Evolutionary conservation across 2,888 invertebrate species (phyloP), one percentile per base, ranked within the genome.

Genomic region (Pseudococcus longispinus): DNA sequence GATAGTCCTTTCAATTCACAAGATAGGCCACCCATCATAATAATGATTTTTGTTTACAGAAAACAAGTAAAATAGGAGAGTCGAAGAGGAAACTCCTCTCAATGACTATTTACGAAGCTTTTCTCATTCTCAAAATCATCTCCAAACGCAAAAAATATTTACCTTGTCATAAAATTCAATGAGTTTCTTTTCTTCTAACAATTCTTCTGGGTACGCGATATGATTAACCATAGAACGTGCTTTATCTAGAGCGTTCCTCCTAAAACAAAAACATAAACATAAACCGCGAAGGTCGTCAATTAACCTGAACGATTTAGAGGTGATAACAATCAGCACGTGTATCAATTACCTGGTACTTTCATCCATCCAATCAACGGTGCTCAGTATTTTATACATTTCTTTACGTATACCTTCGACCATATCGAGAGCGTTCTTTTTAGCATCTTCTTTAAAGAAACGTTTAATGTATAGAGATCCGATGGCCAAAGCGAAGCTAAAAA

Each of bases 331-430:
- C 18, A 20, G n/a, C 42, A 80, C 37, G 42, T 42, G 29, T 13
- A 42, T 80, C n/a, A 42, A 11, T 89, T 88, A 90, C 90, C 90
- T 94, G 0, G 98, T 98, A 88, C 92, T 91, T 0, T 94, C 93
- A 90, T 98, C 98, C 98, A 98, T 98, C 98, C 98, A 98, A 80
- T 95, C 95, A 18, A 97, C 94, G 87, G 94, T 92, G 23, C 93
- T 92, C 87, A 97, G 91, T 44, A 97, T 96, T 89, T 95, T 93
- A 88, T 94, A 93, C 91, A 98, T 98, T 89, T 97, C 95, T 87
- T 92, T 92, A 88, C 95, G 93, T 89, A 98, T 97, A 89, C 96
- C 95, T 87, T 93, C 92, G 0, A 97, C 97, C 96, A 98, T 97
- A 91, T 96, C 96, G 88, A 96, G 91, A 0, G 97, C 97, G 89